phyloP scores from a whole-genome alignment of 2,888 invertebrate genomes.

The Pollenia labialis region DNA sequence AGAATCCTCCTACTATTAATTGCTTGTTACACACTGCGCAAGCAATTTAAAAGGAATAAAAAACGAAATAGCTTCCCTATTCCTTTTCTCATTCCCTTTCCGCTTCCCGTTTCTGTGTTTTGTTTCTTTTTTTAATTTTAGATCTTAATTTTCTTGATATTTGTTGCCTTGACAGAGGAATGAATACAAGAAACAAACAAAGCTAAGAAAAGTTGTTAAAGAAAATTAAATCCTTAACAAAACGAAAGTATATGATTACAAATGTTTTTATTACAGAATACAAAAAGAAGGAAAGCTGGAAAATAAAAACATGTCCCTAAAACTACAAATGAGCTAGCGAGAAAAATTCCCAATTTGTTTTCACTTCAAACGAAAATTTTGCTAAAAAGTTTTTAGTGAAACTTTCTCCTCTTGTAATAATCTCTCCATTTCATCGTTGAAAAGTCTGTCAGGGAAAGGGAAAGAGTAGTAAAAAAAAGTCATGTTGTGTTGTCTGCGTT shows the following conservation, averaged over 20 bases:
- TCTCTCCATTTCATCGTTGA: not conserved
- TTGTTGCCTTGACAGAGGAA: conserved; percentile 40
- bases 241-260: conserved; percentile 51
- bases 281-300: too few relatives aligned
- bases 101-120: conserved; percentile 20
- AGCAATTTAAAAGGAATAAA: conserved; percentile 53
- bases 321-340: too few relatives aligned
- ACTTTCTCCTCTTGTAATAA: too few relatives aligned
- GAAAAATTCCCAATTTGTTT: too few relatives aligned
- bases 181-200: not conserved
- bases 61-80: conserved; percentile 36
- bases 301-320: too few relatives aligned
- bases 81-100: conserved; percentile 21
- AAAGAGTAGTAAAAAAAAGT: conserved; percentile 14
- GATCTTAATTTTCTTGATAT: conserved; percentile 58
- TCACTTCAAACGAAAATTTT: too few relatives aligned
- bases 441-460: not conserved
- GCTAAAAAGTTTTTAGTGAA: too few relatives aligned
- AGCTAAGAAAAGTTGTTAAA: conserved; percentile 57
- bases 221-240: conserved; percentile 66
- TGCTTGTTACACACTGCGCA: conserved; percentile 34
- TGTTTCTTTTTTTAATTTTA: conserved; percentile 9
- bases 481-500: conserved; percentile 51
- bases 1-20: conserved; percentile 26
- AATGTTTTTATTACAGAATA: not conserved